Evolutionary conservation across 2,113 vertebrate genomes (phyloP), one percentile per base, ranked within the genome.

Genomic region (Chlamydotis undulata): DNA sequence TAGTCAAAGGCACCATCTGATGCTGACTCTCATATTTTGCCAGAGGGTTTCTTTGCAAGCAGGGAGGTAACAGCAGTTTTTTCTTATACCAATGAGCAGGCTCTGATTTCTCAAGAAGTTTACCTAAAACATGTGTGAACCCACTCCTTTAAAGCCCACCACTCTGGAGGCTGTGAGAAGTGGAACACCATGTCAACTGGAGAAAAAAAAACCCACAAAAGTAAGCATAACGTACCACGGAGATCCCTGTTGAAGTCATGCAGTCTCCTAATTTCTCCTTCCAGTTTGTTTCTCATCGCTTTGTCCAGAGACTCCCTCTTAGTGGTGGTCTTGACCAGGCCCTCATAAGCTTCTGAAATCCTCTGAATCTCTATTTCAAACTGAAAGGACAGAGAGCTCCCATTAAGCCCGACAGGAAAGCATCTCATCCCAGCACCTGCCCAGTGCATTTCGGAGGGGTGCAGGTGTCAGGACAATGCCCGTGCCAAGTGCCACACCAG

Each of bases 161-260:
- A 15, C 69, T 82, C 57, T 77, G 77, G 49, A 79, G 87, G 21
- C 60, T 85, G 19, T 52, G 26, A 60, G 76, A 80, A 87, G 16
- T 10, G 33, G 74, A 91, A 74, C 47, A 64, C 6, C 6, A 6
- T 2, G 25, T 7, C 12, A 67, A 14, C 33, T 2, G 19, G 5
- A 25, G 26, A 1, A 1, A 24, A 71, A 87, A 78, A 31, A 16
- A 7, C 6, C 2, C 7, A 67, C 49, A 80, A 17, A 60, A 65
- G 43, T 71, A 88, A 89, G 43, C 8, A 10, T 28, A 80, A 93
- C 95, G 0, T 97, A 98, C 99, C 99, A 97, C 98, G 97, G 59
- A 99, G 97, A 94, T 99, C 99, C 92, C 98, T 97, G 97, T 99
- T 99, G 97, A 99, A 99, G 93, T 99, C 99, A 6, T 98, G 98